Conservation (phyloP, 2,113 vertebrate species). For the Anolis sagrei region DNA sequence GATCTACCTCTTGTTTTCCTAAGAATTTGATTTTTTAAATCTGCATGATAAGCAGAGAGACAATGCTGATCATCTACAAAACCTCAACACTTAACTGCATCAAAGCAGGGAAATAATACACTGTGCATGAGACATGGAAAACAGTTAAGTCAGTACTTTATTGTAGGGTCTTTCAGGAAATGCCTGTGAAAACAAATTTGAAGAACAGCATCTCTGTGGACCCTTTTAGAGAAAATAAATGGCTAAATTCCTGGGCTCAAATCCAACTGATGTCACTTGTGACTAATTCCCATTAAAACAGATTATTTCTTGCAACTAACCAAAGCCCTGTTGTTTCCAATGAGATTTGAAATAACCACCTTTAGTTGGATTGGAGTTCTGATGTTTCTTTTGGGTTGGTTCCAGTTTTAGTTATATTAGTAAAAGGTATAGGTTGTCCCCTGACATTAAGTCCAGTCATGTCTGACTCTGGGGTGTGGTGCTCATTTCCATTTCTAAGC, state of each 20-base stretch:
- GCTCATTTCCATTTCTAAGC: no score
- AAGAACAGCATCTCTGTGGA: constrained; percentile 57
- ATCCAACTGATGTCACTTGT: not conserved
- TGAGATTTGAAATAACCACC: not conserved
- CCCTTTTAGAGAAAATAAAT: constrained; percentile 59
- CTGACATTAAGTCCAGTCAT: no score
- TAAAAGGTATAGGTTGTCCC: no score
- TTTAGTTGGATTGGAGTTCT: not conserved
- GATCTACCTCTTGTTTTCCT: not conserved
- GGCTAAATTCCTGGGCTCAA: constrained; percentile 27
- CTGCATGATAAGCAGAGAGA: not conserved
- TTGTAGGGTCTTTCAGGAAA: constrained; percentile 64
- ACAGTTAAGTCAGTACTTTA: constrained; percentile 52
- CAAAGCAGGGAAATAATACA: constrained; percentile 57
- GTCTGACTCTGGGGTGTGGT: no score
- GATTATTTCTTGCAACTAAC: not conserved
- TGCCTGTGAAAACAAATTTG: constrained; percentile 70
- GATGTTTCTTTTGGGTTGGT: not conserved
- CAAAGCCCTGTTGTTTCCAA: not conserved
- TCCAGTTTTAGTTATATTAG: not conserved
- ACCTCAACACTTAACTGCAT: not conserved
- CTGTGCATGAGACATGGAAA: constrained; percentile 41
- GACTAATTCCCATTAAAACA: not conserved
- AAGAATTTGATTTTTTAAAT: no score
- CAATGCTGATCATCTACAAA: not conserved